Conservation (phyloP, 1,140 invertebrate genomes). For the Neodiprion virginianus region DNA sequence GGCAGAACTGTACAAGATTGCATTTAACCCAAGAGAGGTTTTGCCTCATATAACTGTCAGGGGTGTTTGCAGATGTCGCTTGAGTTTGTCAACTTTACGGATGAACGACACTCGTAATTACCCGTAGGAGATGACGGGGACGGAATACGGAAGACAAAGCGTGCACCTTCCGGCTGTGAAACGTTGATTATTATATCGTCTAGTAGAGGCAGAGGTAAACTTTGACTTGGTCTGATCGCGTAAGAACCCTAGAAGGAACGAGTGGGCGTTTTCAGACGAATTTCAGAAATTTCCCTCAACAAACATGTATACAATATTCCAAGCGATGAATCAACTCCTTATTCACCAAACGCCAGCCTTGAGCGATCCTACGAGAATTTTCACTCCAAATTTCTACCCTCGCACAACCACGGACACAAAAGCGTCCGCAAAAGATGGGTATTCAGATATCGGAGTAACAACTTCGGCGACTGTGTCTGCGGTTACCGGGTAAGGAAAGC, state of each 20-base stretch:
- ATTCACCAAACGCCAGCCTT: too few relatives aligned
- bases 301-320: too few relatives aligned
- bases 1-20: background rate
- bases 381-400: too few relatives aligned
- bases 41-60: background rate
- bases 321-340: too few relatives aligned
- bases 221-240: background rate
- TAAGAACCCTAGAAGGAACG: background rate
- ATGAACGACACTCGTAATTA: slow-evolving; percentile 1
- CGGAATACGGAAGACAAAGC: background rate
- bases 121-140: background rate
- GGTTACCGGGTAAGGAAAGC: too few relatives aligned
- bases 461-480: too few relatives aligned
- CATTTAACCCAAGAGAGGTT: background rate
- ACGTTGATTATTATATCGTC: background rate
- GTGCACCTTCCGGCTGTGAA: background rate
- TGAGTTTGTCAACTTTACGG: background rate
- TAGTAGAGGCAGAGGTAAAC: background rate
- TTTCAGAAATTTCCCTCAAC: too few relatives aligned
- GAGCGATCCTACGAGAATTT: too few relatives aligned
- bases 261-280: too few relatives aligned
- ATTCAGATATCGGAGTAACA: too few relatives aligned
- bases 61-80: background rate
- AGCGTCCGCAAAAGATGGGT: too few relatives aligned
- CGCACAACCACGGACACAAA: too few relatives aligned